Percentiles rank a stretch among this genome's conserved stretches.
Evolutionary conservation across 2,113 vertebrate genomes (phyloP).

Genomic region (Ammodramus savannarum): DNA sequence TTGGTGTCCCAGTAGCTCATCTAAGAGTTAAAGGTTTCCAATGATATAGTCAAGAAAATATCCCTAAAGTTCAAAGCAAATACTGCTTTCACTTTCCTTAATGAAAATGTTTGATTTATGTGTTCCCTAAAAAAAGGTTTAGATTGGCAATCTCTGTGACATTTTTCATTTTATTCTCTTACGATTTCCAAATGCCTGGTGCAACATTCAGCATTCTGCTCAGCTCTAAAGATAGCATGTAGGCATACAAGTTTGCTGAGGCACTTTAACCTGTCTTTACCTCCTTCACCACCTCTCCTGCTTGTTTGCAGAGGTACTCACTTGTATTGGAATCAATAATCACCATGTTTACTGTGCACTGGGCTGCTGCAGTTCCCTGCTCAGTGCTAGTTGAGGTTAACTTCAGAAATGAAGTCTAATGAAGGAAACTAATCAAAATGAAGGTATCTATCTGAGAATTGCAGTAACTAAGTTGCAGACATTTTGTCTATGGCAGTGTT

Average conservation of each 20-base stretch:
- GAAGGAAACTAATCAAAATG: not conserved
- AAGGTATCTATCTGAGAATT: not conserved
- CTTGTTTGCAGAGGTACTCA: not conserved
- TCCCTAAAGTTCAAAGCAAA: not conserved
- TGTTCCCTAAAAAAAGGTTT: not conserved
- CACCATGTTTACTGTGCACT: not conserved
- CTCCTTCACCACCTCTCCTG: not conserved
- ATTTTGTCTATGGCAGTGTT: not conserved
- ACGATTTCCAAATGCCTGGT: not conserved
- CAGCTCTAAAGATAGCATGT: not conserved
- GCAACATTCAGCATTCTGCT: not conserved
- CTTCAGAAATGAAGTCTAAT: not conserved
- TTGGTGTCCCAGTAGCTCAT: not conserved
- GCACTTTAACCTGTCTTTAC: not conserved
- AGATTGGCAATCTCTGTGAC: not conserved
- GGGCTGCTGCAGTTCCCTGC: not conserved
- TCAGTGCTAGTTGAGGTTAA: not conserved
- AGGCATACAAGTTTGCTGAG: not conserved
- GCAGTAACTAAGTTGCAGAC: not conserved
- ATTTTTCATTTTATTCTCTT: not conserved
- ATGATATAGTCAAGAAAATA: not conserved
- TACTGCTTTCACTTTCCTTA: not conserved
- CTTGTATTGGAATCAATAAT: rapidly evolving
- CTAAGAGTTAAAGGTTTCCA: not conserved
- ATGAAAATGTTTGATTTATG: not conserved